Evolutionary conservation across 2,113 vertebrate species (phyloP).

Genomic region (Nestor notabilis): DNA sequence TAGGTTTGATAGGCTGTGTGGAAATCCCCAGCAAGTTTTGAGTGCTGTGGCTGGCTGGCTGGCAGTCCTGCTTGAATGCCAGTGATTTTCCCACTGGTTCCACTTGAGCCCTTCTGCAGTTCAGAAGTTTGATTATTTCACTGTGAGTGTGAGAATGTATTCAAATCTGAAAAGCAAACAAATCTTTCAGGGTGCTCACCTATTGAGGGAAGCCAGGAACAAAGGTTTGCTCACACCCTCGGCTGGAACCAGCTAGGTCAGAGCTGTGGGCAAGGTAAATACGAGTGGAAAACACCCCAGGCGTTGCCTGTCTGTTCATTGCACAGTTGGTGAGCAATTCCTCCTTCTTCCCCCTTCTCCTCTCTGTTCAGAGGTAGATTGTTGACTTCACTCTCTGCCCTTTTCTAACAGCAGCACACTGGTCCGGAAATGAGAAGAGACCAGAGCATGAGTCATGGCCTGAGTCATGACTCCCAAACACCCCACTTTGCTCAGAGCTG

Average conservation of each 20-base stretch:
- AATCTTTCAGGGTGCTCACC: not conserved
- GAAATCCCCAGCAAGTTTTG: not conserved
- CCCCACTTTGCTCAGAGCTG: not conserved
- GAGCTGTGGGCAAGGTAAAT: not conserved
- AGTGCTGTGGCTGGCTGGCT: rapidly evolving
- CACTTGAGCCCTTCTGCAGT: not conserved
- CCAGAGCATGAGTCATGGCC: constrained; percentile 1
- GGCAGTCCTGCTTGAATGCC: not conserved
- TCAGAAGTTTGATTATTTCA: not conserved
- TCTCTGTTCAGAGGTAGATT: not conserved
- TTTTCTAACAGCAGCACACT: rapidly evolving
- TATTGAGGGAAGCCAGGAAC: not conserved
- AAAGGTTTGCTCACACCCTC: not conserved
- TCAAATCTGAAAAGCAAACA: constrained; percentile 19
- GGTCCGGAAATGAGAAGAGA: not conserved
- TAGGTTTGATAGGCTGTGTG: not conserved
- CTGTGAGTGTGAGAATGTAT: not conserved
- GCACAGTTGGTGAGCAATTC: not conserved
- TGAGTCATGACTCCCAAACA: not conserved
- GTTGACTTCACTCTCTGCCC: not conserved
- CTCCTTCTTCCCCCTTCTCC: not conserved
- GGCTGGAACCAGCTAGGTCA: not conserved
- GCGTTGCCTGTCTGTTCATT: not conserved
- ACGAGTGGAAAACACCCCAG: not conserved
- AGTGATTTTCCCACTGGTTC: not conserved